Percentiles rank a stretch among this genome's conserved stretches.
phyloP scores from a whole-genome alignment of 2,888 invertebrate species.

The Crioceris asparagi region DNA sequence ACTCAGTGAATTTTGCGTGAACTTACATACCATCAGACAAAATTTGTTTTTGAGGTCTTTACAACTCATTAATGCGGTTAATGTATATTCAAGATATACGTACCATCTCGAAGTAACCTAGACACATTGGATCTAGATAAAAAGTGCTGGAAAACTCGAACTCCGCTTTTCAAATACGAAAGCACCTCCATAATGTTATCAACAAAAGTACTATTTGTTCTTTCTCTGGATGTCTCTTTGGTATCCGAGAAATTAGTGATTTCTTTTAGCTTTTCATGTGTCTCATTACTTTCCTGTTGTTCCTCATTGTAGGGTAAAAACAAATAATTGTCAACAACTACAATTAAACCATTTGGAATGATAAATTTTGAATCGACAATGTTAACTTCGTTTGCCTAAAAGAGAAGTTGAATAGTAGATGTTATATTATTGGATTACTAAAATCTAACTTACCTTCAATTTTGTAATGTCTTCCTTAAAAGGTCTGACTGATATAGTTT shows the following conservation, averaged over 20 bases:
- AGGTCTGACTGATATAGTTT: constrained; percentile 32
- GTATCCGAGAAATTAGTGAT: constrained; percentile 17
- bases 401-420: no score
- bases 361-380: constrained; percentile 36
- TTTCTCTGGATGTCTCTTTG: constrained; percentile 26
- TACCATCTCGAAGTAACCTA: constrained; percentile 43
- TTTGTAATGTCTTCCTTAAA: constrained; percentile 27
- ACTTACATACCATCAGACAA: no score
- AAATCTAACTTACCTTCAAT: constrained; percentile 26
- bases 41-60: no score
- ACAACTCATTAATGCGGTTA: no score
- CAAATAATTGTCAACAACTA: constrained; percentile 27
- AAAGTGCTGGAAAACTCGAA: constrained; percentile 53
- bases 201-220: constrained; percentile 35
- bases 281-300: constrained; percentile 18
- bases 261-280: constrained; percentile 19
- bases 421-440: no score
- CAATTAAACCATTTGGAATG: constrained; percentile 36
- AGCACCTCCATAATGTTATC: constrained; percentile 44
- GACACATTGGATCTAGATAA: constrained; percentile 50
- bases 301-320: constrained; percentile 34
- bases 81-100: no score
- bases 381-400: constrained; percentile 35
- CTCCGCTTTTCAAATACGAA: constrained; percentile 50
- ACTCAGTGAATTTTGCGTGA: no score